Percentiles rank a stretch among this genome's conserved stretches.
These are phyloP conservation scores for Orchestia grillus DNA, from an alignment of 1,140 invertebrate species.

Conservation along the genomic window DNA sequence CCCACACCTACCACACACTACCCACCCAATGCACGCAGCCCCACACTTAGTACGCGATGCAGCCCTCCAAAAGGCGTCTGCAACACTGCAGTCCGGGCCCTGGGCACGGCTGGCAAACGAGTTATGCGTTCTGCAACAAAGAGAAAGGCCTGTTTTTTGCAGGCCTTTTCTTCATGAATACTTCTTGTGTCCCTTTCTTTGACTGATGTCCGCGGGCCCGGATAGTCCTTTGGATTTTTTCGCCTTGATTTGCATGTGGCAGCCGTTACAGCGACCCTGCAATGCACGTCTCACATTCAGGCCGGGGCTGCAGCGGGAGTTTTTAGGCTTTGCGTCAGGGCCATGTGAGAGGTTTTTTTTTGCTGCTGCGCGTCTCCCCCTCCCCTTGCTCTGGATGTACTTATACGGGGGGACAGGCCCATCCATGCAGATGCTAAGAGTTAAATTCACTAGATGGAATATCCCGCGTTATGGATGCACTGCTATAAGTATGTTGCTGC, in stretches of 20 bases:
- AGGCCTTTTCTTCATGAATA: constrained; percentile 13
- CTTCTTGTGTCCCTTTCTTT: constrained; percentile 55
- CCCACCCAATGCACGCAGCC: no score
- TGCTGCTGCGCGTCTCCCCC: not conserved
- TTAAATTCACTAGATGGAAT: not conserved
- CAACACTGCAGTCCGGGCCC: not conserved
- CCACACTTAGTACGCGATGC: no score
- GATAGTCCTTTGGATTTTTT: constrained; percentile 41
- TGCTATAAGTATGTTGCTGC: not conserved
- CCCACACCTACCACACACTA: no score
- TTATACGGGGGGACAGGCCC: no score
- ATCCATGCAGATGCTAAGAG: not conserved
- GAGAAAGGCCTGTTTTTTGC: constrained; percentile 18
- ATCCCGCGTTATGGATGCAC: not conserved
- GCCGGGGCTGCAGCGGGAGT: not conserved
- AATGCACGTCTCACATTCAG: not conserved
- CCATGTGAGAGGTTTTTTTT: not conserved
- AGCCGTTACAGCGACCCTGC: not conserved
- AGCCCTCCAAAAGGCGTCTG: no score
- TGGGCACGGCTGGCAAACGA: not conserved
- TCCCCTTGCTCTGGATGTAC: no score
- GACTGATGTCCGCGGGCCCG: constrained; percentile 5
- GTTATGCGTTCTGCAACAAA: constrained; percentile 48
- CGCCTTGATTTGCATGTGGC: not conserved
- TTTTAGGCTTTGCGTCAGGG: not conserved